A percentile compares a stretch with the other conserved stretches of the same genome.
These are phyloP conservation scores for Noctilio leporinus DNA, from an alignment of 2,113 vertebrate genomes.

Conservation along the genomic window DNA sequence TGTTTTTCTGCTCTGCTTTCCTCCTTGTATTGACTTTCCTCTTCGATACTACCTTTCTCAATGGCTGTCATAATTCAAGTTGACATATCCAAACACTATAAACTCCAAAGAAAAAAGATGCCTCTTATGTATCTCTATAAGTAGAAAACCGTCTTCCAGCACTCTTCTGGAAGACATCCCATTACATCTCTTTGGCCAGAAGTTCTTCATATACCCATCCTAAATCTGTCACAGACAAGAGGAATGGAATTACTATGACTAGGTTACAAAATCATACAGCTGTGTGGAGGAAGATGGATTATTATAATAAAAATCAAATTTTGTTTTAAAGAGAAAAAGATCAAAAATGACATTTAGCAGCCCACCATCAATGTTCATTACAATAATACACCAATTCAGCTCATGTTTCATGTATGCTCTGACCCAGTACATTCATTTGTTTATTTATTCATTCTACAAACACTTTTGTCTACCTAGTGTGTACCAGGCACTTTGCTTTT, in stretches of 20 bases:
- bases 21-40: not conserved
- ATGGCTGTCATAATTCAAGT: not conserved
- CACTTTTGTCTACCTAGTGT: not conserved
- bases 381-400: not conserved
- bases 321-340: not conserved
- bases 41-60: not conserved
- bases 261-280: not conserved
- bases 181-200: not conserved
- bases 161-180: not conserved
- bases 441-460: not conserved
- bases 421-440: not conserved
- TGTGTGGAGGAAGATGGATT: not conserved
- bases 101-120: not conserved
- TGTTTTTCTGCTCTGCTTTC: conserved; percentile 6
- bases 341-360: not conserved
- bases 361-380: not conserved
- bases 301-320: not conserved
- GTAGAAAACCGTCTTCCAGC: not conserved
- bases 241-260: not conserved
- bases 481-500: not conserved
- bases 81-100: not conserved
- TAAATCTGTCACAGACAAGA: conserved; percentile 1
- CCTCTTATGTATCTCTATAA: not conserved
- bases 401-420: not conserved
- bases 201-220: not conserved